Evolutionary conservation across 35 echinoderm and acorn worm genomes (phyloP).

Genomic region (Ophiothrix spiculata): DNA sequence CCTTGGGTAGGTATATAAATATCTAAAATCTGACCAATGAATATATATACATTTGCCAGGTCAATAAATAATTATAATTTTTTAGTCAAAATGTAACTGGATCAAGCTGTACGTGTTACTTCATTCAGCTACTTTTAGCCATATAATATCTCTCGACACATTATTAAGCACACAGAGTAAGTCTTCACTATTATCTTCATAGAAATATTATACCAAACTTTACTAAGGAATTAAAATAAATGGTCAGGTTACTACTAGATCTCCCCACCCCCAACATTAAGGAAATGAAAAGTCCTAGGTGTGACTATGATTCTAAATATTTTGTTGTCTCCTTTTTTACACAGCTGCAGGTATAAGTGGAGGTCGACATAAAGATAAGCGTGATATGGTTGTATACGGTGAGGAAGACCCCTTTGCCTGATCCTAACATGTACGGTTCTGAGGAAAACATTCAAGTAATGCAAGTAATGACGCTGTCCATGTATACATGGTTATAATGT

Average conservation of each 20-base stretch:
- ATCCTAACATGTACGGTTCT: too few species aligned
- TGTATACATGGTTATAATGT: too few species aligned
- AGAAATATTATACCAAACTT: neutral
- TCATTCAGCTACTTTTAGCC: too few species aligned
- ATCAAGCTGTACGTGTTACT: too few species aligned
- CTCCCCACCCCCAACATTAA: neutral
- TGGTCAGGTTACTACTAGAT: neutral
- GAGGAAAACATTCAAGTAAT: too few species aligned
- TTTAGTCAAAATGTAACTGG: too few species aligned
- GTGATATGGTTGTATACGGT: constrained; percentile 14
- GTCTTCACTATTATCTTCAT: neutral
- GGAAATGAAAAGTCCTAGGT: neutral
- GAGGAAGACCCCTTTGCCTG: neutral
- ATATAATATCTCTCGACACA: too few species aligned
- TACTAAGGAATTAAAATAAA: neutral
- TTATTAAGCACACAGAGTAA: too few species aligned
- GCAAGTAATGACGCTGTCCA: too few species aligned
- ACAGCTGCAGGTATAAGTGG: constrained; percentile 7
- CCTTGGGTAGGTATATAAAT: constrained; percentile 23
- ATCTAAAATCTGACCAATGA: too few species aligned
- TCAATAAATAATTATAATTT: too few species aligned
- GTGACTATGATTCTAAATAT: neutral
- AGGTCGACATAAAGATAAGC: constrained; percentile 23
- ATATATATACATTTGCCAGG: too few species aligned
- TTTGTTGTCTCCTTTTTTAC: neutral